Conservation (phyloP, 1,140 invertebrate species). For the Drosophila kanapiae region DNA sequence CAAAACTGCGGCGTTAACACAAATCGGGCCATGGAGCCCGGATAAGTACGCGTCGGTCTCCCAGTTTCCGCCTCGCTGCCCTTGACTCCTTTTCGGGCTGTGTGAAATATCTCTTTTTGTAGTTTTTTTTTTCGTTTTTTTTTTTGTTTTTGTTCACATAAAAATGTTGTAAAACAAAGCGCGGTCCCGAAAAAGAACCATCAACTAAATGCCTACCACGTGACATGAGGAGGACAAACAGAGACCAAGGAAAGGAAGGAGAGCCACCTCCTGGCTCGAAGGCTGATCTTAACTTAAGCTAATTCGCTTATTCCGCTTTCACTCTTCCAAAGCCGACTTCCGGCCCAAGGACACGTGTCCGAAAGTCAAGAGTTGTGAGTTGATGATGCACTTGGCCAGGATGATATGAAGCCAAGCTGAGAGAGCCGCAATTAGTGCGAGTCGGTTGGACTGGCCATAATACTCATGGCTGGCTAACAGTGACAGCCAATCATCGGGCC, state of each 20-base stretch:
- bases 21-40: neutral
- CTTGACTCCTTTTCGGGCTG: slow-evolving; percentile 37
- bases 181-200: neutral
- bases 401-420: neutral
- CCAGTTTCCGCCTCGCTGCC: slow-evolving; percentile 55
- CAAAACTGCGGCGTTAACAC: slow-evolving; percentile 29
- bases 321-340: no score
- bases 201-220: slow-evolving; percentile 29
- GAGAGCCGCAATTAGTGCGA: slow-evolving; percentile 4
- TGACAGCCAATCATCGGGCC: neutral
- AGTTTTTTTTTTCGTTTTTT: neutral
- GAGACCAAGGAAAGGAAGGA: neutral
- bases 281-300: neutral
- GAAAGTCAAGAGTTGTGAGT: no score
- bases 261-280: no score
- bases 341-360: no score
- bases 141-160: slow-evolving; percentile 34
- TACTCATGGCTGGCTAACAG: neutral
- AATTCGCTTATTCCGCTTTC: neutral
- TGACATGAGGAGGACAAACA: slow-evolving; percentile 14
- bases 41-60: slow-evolving; percentile 14
- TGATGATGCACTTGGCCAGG: neutral
- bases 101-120: slow-evolving; percentile 48
- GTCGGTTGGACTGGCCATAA: neutral
- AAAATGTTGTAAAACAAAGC: slow-evolving; percentile 74